phyloP scores from a whole-genome alignment of 2,113 vertebrate species.

The Chloroceryle aenea region DNA sequence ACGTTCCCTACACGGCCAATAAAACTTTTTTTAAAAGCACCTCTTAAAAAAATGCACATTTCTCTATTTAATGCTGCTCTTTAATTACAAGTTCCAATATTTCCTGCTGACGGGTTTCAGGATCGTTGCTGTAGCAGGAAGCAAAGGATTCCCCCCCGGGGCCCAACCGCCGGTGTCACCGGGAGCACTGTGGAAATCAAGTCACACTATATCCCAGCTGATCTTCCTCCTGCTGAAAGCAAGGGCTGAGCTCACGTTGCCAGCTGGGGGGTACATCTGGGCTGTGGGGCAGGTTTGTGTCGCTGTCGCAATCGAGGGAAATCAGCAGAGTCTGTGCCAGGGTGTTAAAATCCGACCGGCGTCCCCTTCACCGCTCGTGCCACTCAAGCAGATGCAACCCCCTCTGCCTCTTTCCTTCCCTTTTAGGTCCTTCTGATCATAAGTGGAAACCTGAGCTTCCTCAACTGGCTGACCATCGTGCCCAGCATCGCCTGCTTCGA shows the following conservation, averaged over 20 bases:
- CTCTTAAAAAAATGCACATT: not conserved
- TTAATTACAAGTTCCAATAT: not conserved
- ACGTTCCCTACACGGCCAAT: not conserved
- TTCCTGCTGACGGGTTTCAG: not conserved
- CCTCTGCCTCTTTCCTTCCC: not conserved
- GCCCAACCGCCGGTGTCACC: accelerated
- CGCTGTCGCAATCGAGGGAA: not conserved
- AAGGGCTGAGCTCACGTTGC: not conserved
- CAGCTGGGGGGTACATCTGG: not conserved
- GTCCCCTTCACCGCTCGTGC: accelerated
- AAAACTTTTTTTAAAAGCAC: not conserved
- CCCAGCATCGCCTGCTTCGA: conserved; percentile 94
- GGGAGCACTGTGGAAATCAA: not conserved
- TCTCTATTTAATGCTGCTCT: not conserved
- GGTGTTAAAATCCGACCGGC: not conserved
- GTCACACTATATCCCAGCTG: not conserved
- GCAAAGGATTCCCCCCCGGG: accelerated
- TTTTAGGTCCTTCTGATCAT: conserved; percentile 84
- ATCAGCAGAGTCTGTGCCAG: accelerated
- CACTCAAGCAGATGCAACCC: accelerated
- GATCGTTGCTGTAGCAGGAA: not conserved
- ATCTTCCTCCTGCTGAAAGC: not conserved
- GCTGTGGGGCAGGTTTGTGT: not conserved
- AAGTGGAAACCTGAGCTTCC: conserved; percentile 95
- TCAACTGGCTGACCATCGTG: conserved; percentile 96